phyloP scores from a whole-genome alignment of 2,797 vertebrate genomes.

The Acanthurus leucopareius region DNA sequence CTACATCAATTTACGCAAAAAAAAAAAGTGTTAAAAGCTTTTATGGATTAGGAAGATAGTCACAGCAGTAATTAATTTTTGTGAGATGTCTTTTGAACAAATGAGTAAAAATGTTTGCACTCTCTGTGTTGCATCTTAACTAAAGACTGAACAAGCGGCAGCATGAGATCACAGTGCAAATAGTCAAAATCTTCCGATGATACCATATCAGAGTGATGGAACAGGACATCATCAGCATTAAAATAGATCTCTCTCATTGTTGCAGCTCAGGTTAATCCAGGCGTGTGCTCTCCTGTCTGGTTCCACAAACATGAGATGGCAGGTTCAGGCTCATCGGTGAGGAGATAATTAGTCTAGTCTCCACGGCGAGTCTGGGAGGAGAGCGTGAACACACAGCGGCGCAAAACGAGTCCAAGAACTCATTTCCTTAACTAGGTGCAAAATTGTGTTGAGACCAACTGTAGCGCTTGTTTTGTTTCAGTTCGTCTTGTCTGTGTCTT shows the following conservation, averaged over 20 bases:
- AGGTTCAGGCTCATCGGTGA: conserved; percentile 67
- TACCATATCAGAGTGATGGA: not conserved
- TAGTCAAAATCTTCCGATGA: not conserved
- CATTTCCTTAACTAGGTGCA: conserved; percentile 39
- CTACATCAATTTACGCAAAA: not conserved
- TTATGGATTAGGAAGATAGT: conserved; percentile 14
- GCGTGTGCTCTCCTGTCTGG: conserved; percentile 25
- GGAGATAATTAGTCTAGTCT: conserved; percentile 65
- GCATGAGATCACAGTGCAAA: conserved; percentile 31
- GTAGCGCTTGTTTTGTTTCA: conserved; percentile 3
- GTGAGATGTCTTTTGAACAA: conserved; percentile 33
- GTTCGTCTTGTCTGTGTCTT: not conserved
- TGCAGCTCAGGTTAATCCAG: conserved; percentile 45
- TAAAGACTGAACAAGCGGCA: conserved; percentile 12
- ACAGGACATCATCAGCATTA: conserved; percentile 20
- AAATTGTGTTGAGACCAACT: conserved; percentile 45
- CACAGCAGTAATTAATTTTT: conserved; percentile 21
- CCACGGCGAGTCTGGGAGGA: conserved; percentile 27
- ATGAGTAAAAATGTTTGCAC: conserved; percentile 30
- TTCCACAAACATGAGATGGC: conserved; percentile 49
- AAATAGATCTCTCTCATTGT: conserved; percentile 15
- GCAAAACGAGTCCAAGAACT: conserved; percentile 40
- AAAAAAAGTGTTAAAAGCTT: conserved; percentile 42
- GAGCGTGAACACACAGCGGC: conserved; percentile 31
- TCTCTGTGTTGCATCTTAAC: conserved; percentile 47